Evolutionary conservation across 1,140 invertebrate species (phyloP), one percentile per base, ranked within the genome.

Genomic region (Frieseomelitta varia): DNA sequence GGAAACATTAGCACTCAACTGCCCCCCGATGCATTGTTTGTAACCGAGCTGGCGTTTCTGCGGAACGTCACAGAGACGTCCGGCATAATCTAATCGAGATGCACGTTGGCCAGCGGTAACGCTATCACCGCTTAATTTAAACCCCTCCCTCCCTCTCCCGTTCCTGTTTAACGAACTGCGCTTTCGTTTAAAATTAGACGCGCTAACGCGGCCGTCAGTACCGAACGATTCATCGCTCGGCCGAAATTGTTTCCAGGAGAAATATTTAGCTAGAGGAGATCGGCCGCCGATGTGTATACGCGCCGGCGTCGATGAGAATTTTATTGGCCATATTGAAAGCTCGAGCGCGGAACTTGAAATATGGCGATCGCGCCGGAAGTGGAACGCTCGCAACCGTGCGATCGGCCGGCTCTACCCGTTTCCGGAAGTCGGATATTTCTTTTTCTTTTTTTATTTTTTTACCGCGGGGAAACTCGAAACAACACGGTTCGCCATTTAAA

Each of bases 51-150:
- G 34, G 73, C 63, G 81, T 71, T n/a, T 83, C 75, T 83, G 81
- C 14, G 53, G 14, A 78, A 68, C 73, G 67, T 83, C 81, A 84
- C 15, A 71, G 74, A 84, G 55, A 78, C 55, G 67, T 30, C 11
- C 63, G 27, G 27, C 34, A 21, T 71, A 79, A 84, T 84, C 81
- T 84, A 84, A 84, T 84, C 81, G 27, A 84, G 78, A 69, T 69
- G 47, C 65, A 27, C 19, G 39, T 10, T 24, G 63, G 17, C 30
- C 12, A 56, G 53, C 19, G 39, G 80, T 56, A 51, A 51, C 55
- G 72, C 47, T 6, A 74, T 76, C 58, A 53, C 14, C n/a, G 65
- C n/a, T 83, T 27, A 51, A 77, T 82, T 69, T 68, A 61, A 83
- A 47, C 8, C 39, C 39, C 39, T 6, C 39, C 39, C n/a, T n/a